Base-by-base conservation (phyloP, 2,888 invertebrate genomes). In the Harpagoxenus sublaevis region DNA sequence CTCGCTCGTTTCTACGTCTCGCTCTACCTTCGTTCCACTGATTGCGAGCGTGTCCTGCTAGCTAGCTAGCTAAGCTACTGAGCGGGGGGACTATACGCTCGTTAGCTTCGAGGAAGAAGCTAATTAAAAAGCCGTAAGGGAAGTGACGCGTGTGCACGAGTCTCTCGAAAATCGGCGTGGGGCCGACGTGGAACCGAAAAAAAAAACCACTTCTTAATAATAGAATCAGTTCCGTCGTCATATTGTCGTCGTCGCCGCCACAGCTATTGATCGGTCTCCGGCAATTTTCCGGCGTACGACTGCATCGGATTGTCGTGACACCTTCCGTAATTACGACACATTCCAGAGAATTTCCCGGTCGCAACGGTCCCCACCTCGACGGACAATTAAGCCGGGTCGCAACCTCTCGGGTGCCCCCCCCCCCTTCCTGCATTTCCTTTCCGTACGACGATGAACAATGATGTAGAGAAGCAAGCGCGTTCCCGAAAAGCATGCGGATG, bases 91-190 rank as follows among this genome's bases (percentile, higher is more conserved):
- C 51, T 48, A 45, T 48, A 45, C 79, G 86, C 86, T 91, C 91
- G 91, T 89, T 91, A 89, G 86, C 86, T 87, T 83, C 88, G 85
- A 66, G 89, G 90, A 87, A 88, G 85, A 88, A 85, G 75, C 89
- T 92, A 92, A 92, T 92, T 92, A 92, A 92, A 92, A 91, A 87
- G 89, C 89, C 68, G 89, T 89, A 89, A 89, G 87, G 92, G 89
- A 92, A 92, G 88, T 88, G 89, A 87, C 87, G 87, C 91, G 83
- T 88, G 86, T 89, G 90, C 42, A n/a, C n/a, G 70, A 84, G 84
- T 66, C 42, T 39, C 45, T 62, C 57, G 87, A 84, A 87, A 81
- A 83, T 84, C 55, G 57, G 18, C 53, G 39, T 45, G 39, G 3
- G 28, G 28, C 66, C 28, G 66, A 31, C 48, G 66, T 45, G 45